A percentile compares a stretch with the other conserved stretches of the same genome.
Evolutionary conservation across 2,888 invertebrate genomes (phyloP).

Genomic region (Ptychoptera albimana): DNA sequence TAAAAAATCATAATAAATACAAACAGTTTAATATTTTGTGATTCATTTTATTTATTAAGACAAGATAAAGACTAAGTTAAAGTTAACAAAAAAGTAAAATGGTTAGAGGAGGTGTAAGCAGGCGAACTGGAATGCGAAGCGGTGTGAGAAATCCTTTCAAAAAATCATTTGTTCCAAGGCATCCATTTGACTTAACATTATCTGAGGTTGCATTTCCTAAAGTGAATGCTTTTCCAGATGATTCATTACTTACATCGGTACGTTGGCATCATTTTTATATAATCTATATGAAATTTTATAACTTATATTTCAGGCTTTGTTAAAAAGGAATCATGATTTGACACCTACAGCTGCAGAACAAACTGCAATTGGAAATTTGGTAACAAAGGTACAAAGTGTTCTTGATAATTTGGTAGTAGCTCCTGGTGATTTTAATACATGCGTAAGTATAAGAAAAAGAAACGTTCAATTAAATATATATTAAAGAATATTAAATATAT

Average conservation of each 20-base stretch:
- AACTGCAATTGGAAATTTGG: constrained; percentile 79
- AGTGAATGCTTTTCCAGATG: constrained; percentile 67
- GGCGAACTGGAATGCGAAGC: constrained; percentile 30
- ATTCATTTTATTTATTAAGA: no score
- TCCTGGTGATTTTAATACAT: constrained; percentile 86
- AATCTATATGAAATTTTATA: constrained; percentile 1
- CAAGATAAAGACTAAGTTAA: no score
- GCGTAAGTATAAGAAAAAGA: constrained; percentile 69
- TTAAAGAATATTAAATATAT: constrained; percentile 7
- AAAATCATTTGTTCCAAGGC: constrained; percentile 49
- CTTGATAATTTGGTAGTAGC: constrained; percentile 88
- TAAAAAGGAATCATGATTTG: constrained; percentile 84
- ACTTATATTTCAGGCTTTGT: constrained; percentile 46
- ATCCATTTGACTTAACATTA: constrained; percentile 74
- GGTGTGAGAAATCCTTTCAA: constrained; percentile 32
- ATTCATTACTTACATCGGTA: constrained; percentile 68
- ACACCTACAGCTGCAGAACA: constrained; percentile 84
- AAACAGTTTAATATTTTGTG: no score
- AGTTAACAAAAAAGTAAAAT: no score
- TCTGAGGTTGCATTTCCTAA: constrained; percentile 83
- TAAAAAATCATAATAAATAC: no score
- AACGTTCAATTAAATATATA: constrained; percentile 1
- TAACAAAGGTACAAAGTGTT: constrained; percentile 88
- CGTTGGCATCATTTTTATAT: neutral
- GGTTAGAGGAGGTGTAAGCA: constrained; percentile 56